Conservation (phyloP, 2,797 vertebrate species). For the Enteromius viviparus region DNA sequence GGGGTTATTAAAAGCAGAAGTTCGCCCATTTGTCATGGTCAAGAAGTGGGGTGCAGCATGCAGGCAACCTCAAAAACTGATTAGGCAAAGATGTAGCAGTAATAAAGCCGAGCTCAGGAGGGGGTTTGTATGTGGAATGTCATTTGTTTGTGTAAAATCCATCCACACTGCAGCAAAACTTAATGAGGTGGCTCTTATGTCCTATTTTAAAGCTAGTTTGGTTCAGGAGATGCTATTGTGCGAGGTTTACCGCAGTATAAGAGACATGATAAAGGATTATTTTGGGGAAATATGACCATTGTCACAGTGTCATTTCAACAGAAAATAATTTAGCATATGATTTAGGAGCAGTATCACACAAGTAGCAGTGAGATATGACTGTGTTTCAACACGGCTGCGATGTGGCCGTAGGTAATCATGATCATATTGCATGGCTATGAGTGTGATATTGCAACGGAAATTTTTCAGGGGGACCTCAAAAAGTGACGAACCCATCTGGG, state of each 20-base stretch:
- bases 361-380: neutral
- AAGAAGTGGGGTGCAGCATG: conserved; percentile 66
- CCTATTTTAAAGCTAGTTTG: conserved; percentile 42
- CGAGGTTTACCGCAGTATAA: conserved; percentile 28
- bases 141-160: conserved; percentile 41
- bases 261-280: neutral
- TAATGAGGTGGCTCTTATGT: conserved; percentile 57
- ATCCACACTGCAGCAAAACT: conserved; percentile 60
- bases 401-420: too few species aligned
- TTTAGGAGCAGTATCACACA: neutral
- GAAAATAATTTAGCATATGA: neutral
- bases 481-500: too few species aligned
- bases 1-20: conserved; percentile 54
- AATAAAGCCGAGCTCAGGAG: conserved; percentile 69
- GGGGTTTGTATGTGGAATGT: conserved; percentile 40
- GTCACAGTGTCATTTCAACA: neutral
- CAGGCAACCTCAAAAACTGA: conserved; percentile 73
- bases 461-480: too few species aligned
- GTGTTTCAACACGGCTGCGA: neutral
- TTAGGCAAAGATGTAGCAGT: conserved; percentile 72
- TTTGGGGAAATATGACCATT: neutral
- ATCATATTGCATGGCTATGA: too few species aligned
- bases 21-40: conserved; percentile 73
- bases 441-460: too few species aligned
- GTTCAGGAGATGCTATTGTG: conserved; percentile 26